Evolutionary conservation across 2,888 invertebrate genomes (phyloP), one percentile per base, ranked within the genome.

Genomic region (Ligdia adustata): DNA sequence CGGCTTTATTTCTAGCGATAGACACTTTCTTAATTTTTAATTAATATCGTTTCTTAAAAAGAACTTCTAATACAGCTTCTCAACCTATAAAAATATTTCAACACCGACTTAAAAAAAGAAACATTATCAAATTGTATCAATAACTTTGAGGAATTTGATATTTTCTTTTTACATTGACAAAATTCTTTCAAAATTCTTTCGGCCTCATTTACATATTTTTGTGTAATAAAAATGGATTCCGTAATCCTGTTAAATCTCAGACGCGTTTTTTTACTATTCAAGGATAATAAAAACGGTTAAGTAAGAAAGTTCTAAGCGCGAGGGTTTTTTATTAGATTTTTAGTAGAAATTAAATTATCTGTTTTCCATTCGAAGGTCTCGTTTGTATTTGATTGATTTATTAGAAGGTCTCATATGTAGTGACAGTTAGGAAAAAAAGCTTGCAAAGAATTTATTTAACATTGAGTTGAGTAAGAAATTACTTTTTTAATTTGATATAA

Each of bases 151-250:
- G 20, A 31, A 31, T 35, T 32, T 46, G 22, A 37, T 15, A 38
- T 43, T 38, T 44, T 47, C 46, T 41, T 47, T n/a, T 41, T 20
- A 15, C 26, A 47, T 27, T 47, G 47, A 47, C 47, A 41, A 41
- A 41, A 47, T 41, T 47, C 41, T 35, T 22, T 27, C n/a, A n/a
- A n/a, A n/a, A n/a, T n/a, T n/a, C n/a, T 31, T 16, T 37, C n/a
- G 18, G 28, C 40, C 55, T 67, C 57, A 67, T 71, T 69, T 69
- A 65, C 66, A 68, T 68, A 61, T 56, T 62, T 65, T 62, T 62
- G 60, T 56, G 56, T 57, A 47, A 41, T 47, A 47, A 53, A 59
- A 64, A 62, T 57, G 46, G 53, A 59, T 47, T 47, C 24, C 35
- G 35, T 41, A 60, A 57, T 69, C 62, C 55, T 54, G 58, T 58